Conservation (phyloP, 1,140 invertebrate genomes). For the Formica selysi region DNA sequence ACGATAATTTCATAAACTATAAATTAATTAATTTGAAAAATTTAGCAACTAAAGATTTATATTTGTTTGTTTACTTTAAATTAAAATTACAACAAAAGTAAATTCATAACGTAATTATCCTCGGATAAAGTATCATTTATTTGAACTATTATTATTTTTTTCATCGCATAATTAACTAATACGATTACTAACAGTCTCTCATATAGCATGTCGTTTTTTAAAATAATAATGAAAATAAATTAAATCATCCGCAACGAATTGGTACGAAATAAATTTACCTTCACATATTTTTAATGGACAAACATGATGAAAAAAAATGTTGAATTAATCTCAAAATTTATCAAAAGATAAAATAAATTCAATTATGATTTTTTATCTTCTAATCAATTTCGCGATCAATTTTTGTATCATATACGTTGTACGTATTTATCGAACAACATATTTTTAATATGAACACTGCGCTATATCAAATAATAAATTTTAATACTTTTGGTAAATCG, state of each 20-base stretch:
- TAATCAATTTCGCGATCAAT: neutral
- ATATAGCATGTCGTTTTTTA: too few relatives aligned
- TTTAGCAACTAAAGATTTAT: neutral
- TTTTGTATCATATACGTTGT: too few relatives aligned
- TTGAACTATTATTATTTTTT: too few relatives aligned
- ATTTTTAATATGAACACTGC: neutral
- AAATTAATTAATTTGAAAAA: neutral
- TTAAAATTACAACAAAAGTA: neutral
- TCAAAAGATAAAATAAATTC: neutral
- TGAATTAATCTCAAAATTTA: neutral
- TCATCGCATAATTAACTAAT: too few relatives aligned
- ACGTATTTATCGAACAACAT: neutral
- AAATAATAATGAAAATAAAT: too few relatives aligned
- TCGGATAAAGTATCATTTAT: too few relatives aligned
- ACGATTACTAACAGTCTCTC: too few relatives aligned
- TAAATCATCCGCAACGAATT: too few relatives aligned
- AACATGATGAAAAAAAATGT: neutral
- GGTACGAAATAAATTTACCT: neutral
- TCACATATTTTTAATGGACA: neutral
- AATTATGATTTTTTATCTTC: conserved; percentile 12
- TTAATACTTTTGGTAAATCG: neutral
- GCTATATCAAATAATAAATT: neutral
- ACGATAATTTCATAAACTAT: neutral
- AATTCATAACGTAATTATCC: neutral
- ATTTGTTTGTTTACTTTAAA: neutral